Base-by-base conservation (phyloP, 2,888 invertebrate species). In the Apoderus coryli region DNA sequence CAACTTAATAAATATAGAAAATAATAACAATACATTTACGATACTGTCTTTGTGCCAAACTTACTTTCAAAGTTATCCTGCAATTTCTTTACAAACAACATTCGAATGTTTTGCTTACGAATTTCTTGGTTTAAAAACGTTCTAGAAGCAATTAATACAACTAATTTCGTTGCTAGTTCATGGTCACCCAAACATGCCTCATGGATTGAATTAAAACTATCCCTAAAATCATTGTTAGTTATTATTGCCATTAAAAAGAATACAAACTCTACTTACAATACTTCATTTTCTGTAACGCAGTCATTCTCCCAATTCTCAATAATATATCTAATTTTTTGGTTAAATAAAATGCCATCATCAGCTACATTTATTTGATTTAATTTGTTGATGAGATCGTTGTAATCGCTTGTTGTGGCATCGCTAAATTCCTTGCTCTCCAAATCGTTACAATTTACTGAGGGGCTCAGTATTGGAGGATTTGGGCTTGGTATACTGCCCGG, bases 261-360 rank as follows among this genome's bases (percentile, higher is more conserved):
- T 23, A 25, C 25, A 27, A 16, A 4, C n/a, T 24, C 16, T 29
- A 48, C 50, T 50, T 47, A 57, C 58, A 45, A 45, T 10, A 56
- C 50, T 25, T 52, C 51, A 16, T 48, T 43, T 22, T 41, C 38
- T 16, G 41, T 47, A 15, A 44, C 29, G 36, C 57, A 57, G 15
- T 46, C 47, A 14, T 48, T 35, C 12, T 40, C 37, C 50, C 55
- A 54, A 23, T 40, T 42, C 29, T 52, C 47, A 13, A 51, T 35
- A 22, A 57, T 48, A 33, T 48, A 40, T 38, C 49, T 51, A 10
- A 56, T 42, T 40, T 58, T 59, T 33, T 54, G 50, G 39, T 58
- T 57, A 31, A 56, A 47, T 33, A 50, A 37, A 27, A 57, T 58
- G 4, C 57, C 57, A 43, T 59, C 58, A 38, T 59, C 59, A 6